These are phyloP conservation scores for Nymphalis io DNA, from an alignment of 1,140 invertebrate genomes.

Conservation along the genomic window DNA sequence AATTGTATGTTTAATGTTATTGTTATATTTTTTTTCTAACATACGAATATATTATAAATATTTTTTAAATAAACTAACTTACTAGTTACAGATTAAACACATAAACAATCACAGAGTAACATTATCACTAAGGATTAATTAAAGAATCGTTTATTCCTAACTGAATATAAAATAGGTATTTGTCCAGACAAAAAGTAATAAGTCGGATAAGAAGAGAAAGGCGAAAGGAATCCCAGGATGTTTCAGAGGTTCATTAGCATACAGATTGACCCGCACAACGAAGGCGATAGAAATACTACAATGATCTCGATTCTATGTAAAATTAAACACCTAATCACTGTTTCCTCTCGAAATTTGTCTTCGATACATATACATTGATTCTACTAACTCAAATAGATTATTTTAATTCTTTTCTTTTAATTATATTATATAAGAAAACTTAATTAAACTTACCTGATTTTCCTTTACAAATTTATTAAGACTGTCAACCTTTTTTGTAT, in stretches of 20 bases:
- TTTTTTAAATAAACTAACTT: no score
- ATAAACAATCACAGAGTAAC: background rate
- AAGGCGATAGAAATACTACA: constrained; percentile 52
- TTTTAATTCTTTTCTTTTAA: background rate
- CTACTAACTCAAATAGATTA: no score
- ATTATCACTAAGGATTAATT: constrained; percentile 12
- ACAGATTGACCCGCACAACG: constrained; percentile 60
- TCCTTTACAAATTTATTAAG: constrained; percentile 45
- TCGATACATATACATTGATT: no score
- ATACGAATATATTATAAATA: no score
- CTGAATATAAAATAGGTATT: constrained; percentile 29
- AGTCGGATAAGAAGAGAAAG: constrained; percentile 29
- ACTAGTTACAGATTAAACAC: no score
- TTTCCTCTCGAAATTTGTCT: constrained; percentile 21
- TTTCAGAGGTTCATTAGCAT: constrained; percentile 61
- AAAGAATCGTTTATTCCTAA: constrained; percentile 11
- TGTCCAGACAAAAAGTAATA: constrained; percentile 33
- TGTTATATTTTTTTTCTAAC: no score
- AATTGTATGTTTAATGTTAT: no score
- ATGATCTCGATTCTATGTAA: constrained; percentile 54
- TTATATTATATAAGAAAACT: background rate
- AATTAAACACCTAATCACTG: constrained; percentile 40
- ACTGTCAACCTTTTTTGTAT: constrained; percentile 52
- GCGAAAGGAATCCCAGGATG: constrained; percentile 33
- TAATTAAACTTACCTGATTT: constrained; percentile 55